These are phyloP conservation scores for Drosophila orosa DNA, from an alignment of 1,140 invertebrate genomes.

Conservation along the genomic window DNA sequence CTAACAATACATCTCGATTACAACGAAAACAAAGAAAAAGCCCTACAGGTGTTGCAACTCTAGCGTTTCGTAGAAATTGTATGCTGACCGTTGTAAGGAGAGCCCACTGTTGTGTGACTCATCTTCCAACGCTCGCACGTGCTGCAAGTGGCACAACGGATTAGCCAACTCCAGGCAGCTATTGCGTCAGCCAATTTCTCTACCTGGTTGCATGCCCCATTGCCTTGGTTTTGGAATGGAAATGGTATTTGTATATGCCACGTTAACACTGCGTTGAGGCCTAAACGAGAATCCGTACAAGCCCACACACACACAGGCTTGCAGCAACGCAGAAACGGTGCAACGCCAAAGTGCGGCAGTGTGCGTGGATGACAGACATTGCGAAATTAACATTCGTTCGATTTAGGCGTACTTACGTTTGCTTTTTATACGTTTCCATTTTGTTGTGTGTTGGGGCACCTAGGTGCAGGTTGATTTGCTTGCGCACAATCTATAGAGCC, in stretches of 20 bases:
- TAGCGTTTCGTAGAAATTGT: not conserved
- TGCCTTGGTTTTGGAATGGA: conserved; percentile 1
- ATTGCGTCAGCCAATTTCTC: conserved; percentile 75
- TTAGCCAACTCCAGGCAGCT: conserved; percentile 39
- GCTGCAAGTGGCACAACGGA: conserved; percentile 36
- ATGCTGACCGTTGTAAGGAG: not conserved
- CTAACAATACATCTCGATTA: not conserved
- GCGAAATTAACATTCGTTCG: conserved; percentile 51
- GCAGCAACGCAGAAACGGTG: conserved; percentile 20
- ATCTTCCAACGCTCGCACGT: conserved; percentile 24
- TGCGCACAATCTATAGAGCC: conserved; percentile 79
- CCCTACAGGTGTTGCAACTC: not conserved
- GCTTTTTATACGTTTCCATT: conserved; percentile 75
- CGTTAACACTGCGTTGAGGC: conserved; percentile 47
- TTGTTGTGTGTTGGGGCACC: conserved; percentile 74
- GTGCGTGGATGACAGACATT: conserved; percentile 25
- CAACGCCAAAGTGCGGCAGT: conserved; percentile 25
- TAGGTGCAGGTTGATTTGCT: conserved; percentile 72
- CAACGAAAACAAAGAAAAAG: conserved; percentile 5
- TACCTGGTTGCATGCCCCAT: conserved; percentile 63
- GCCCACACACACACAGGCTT: conserved; percentile 12
- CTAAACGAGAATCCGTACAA: conserved; percentile 36
- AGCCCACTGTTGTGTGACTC: conserved; percentile 11
- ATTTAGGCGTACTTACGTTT: conserved; percentile 62
- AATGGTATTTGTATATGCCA: conserved; percentile 43